Conservation (phyloP, 2,113 vertebrate species). For the Sinocyclocheilus maitianheensis region DNA sequence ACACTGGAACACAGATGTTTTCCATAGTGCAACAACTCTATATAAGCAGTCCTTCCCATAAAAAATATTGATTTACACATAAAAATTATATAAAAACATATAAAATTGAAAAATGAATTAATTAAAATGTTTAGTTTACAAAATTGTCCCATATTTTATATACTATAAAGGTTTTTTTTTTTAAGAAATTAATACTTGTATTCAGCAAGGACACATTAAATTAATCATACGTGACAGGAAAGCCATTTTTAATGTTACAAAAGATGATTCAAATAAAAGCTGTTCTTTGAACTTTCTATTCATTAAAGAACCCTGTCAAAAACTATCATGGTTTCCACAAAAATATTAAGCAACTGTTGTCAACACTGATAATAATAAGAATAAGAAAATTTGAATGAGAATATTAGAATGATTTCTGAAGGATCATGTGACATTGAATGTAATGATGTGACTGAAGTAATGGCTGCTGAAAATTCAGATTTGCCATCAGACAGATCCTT, state of each 20-base stretch:
- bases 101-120: constrained; percentile 12
- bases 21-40: constrained; percentile 49
- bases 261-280: neutral
- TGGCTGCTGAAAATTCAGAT: no score
- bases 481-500: no score
- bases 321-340: no score
- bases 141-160: neutral
- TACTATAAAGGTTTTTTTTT: neutral
- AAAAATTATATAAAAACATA: constrained; percentile 14
- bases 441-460: no score
- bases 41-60: constrained; percentile 54
- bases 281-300: neutral
- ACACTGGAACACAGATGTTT: constrained; percentile 58
- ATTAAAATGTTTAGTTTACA: neutral
- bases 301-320: neutral
- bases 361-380: no score
- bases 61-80: constrained; percentile 36
- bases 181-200: neutral
- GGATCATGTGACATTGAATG: no score
- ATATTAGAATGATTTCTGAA: no score
- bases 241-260: neutral
- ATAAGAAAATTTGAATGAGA: no score
- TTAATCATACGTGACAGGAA: neutral
- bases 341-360: no score
- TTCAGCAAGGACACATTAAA: neutral